These are phyloP conservation scores for Leuciscus idus DNA, from an alignment of 2,113 vertebrate species.

Conservation along the genomic window DNA sequence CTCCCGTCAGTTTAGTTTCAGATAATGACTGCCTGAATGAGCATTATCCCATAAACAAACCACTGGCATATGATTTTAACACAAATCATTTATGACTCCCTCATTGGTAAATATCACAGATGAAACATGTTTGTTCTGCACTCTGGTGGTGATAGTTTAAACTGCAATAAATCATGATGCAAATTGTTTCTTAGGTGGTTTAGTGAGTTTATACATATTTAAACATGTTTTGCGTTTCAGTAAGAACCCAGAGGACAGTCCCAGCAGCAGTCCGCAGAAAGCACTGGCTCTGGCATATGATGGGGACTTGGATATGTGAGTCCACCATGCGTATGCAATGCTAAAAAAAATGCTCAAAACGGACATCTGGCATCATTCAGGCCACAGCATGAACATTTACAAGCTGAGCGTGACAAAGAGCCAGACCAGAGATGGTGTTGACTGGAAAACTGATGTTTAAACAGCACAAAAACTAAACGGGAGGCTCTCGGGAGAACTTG, in stretches of 20 bases:
- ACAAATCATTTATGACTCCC: neutral
- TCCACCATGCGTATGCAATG: constrained; percentile 36
- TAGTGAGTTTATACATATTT: neutral
- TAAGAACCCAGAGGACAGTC: constrained; percentile 85
- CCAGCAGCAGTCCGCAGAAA: constrained; percentile 88
- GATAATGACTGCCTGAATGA: neutral
- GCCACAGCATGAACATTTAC: constrained; percentile 1
- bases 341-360: constrained; percentile 27
- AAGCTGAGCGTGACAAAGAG: neutral
- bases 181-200: neutral
- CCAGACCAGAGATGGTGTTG: neutral
- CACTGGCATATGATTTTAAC: neutral
- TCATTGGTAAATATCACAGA: neutral
- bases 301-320: constrained; percentile 94
- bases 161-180: neutral
- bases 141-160: constrained; percentile 47
- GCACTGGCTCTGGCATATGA: constrained; percentile 93
- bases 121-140: neutral
- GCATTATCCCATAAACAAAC: neutral
- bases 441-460: neutral
- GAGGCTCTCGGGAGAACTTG: neutral
- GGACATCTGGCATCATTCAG: constrained; percentile 10
- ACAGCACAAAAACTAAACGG: neutral
- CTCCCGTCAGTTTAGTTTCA: neutral
- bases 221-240: constrained; percentile 67